Conservation (phyloP, 2,797 vertebrate species). For the Staurois parvus region DNA sequence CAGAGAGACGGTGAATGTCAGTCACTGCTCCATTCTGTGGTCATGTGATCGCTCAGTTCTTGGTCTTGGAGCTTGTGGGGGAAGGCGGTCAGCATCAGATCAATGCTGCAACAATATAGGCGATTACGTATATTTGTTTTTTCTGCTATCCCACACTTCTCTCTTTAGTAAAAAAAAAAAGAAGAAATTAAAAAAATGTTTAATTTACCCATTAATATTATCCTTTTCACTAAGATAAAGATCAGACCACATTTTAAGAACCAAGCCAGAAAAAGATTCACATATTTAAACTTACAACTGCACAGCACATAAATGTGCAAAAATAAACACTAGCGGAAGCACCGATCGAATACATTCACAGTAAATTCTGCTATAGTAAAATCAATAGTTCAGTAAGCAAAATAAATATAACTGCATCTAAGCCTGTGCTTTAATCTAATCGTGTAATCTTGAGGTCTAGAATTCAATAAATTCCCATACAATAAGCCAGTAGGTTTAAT, state of each 20-base stretch:
- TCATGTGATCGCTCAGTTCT: too few species aligned
- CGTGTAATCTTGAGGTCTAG: conserved; percentile 9
- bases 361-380: background rate
- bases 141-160: too few species aligned
- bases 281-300: background rate
- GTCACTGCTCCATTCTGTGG: too few species aligned
- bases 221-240: background rate
- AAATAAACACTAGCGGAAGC: background rate
- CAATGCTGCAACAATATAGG: too few species aligned
- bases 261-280: background rate
- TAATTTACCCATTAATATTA: background rate
- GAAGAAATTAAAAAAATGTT: too few species aligned
- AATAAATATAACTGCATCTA: conserved; percentile 7
- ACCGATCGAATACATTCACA: background rate
- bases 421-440: conserved; percentile 22
- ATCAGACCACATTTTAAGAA: background rate
- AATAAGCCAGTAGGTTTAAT: conserved; percentile 49
- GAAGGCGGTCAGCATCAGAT: too few species aligned
- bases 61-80: too few species aligned
- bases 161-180: too few species aligned
- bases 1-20: too few species aligned
- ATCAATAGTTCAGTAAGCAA: background rate
- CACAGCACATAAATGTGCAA: background rate
- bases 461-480: conserved; percentile 54
- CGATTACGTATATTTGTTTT: too few species aligned